Base-by-base conservation (phyloP, 2,113 vertebrate genomes). In the Maccullochella peelii region DNA sequence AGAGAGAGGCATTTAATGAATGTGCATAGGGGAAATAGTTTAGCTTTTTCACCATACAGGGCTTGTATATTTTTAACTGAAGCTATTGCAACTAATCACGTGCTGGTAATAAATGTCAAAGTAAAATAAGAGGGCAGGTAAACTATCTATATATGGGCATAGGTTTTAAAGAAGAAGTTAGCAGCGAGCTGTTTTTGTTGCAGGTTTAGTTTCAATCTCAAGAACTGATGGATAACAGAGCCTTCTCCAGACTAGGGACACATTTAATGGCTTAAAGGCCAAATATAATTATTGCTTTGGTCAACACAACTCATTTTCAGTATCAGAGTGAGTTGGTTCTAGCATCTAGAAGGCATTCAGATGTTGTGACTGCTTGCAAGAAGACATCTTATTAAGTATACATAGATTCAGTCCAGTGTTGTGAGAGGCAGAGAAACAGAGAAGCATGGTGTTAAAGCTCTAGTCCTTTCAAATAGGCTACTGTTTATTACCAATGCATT, bases 161-260 rank as follows among this genome's bases (percentile, higher is more conserved):
- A 40, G 16, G 38, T 58, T 25, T 71, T 40, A 15, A 49, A 63
- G 63, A 44, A 59, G 73, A 58, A 59, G 58, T 61, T n/a, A 72
- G 78, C 79, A 21, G 2, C 23, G 67, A 70, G 62, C 12, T 36
- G 66, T 75, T 84, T 76, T 71, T 72, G 58, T 73, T 78, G 52
- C 40, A 55, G 71, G 16, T 27, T 27, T 75, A 15, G 62, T 70
- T 81, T 69, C 63, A 27, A 54, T 82, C 14, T 27, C 9, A 50
- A 27, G 33, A 47, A 8, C 20, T 77, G 73, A 81, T 72, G 67
- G 68, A 62, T 36, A 76, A 80, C 86, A 87, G 75, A 72, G 44
- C 36, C 1, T 0, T 8, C 16, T 61, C 38, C 49, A 38, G 23
- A n/a, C 1, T 10, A 75, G 18, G 14, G 30, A 10, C 44, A 30